Percentiles rank a stretch among this genome's conserved stretches.
Evolutionary conservation across 2,113 vertebrate genomes (phyloP).

Genomic region (Myotis lucifugus): DNA sequence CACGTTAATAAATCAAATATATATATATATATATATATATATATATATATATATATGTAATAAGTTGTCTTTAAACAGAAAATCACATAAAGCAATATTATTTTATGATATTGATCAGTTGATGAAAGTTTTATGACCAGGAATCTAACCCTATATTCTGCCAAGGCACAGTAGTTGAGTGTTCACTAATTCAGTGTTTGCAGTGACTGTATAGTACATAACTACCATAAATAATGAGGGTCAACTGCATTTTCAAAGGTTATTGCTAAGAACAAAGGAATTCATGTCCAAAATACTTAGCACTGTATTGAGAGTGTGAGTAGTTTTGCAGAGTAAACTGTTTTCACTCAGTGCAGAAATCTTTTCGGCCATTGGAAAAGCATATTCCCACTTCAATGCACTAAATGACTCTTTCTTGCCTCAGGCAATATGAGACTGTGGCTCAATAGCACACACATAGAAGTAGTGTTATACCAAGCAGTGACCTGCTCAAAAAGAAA

Average conservation of each 20-base stretch:
- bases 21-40: no score
- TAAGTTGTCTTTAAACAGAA: not conserved
- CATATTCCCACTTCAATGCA: not conserved
- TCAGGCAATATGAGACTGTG: not conserved
- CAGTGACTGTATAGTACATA: not conserved
- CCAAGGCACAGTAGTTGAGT: not conserved
- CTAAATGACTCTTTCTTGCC: not conserved
- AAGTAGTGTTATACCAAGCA: not conserved
- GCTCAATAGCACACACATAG: not conserved
- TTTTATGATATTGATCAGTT: not conserved
- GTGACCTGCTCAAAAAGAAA: slow-evolving; percentile 28
- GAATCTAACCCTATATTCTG: not conserved
- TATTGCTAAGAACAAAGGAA: not conserved
- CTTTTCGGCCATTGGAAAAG: not conserved
- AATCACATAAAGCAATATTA: not conserved
- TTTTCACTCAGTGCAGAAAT: not conserved
- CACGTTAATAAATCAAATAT: not conserved
- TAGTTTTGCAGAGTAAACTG: not conserved
- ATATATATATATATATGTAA: no score
- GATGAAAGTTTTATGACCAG: not conserved
- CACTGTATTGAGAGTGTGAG: not conserved
- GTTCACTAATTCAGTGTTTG: not conserved
- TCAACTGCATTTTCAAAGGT: not conserved
- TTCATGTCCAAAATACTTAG: not conserved
- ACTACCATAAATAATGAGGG: not conserved